Conservation (phyloP, 2,113 vertebrate genomes). For the Salvelinus alpinus region DNA sequence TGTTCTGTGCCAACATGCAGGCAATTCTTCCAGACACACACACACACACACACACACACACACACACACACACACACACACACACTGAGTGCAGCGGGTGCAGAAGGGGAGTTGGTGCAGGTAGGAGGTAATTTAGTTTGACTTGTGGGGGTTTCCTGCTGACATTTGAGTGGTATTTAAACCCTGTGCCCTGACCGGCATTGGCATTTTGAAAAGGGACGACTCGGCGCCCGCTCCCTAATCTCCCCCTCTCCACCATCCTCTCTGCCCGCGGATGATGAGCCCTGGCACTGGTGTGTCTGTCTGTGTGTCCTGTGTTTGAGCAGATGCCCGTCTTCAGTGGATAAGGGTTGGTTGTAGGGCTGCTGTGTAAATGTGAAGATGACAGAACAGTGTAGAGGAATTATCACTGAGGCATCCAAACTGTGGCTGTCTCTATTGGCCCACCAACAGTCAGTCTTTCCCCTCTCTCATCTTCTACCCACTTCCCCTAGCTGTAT, state of each 20-base stretch:
- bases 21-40: slow-evolving; percentile 28
- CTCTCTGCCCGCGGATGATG: slow-evolving; percentile 40
- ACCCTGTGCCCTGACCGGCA: slow-evolving; percentile 63
- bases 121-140: slow-evolving; percentile 73
- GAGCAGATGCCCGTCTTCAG: neutral
- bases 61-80: too few species aligned
- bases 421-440: too few species aligned
- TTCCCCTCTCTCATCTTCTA: too few species aligned
- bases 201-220: slow-evolving; percentile 74
- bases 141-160: slow-evolving; percentile 70
- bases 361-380: neutral
- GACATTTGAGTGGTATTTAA: slow-evolving; percentile 79
- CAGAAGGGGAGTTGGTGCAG: slow-evolving; percentile 52
- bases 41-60: neutral
- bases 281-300: slow-evolving; percentile 25
- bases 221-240: slow-evolving; percentile 39
- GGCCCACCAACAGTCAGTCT: too few species aligned
- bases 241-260: slow-evolving; percentile 48
- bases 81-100: neutral
- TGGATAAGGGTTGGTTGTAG: neutral
- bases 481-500: too few species aligned
- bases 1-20: neutral
- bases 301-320: neutral
- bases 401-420: too few species aligned
- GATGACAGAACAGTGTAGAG: too few species aligned